phyloP scores from a whole-genome alignment of 2,888 invertebrate species.

The Boloria selene region DNA sequence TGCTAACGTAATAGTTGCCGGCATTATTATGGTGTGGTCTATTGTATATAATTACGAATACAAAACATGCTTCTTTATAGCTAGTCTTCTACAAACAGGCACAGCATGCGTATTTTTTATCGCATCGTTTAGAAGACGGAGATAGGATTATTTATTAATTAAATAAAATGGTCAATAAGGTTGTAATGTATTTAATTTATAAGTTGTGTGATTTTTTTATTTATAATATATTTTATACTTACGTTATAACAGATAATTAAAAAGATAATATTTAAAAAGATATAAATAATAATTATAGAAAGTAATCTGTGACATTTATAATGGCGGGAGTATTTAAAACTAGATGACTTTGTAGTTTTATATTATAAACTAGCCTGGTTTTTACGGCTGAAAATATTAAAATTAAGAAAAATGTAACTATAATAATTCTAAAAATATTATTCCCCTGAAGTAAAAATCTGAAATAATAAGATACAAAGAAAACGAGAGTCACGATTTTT shows the following conservation, averaged over 20 bases:
- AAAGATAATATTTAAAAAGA: not conserved
- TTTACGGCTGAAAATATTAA: too few relatives aligned
- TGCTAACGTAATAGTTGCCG: constrained; percentile 66
- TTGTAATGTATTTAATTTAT: too few relatives aligned
- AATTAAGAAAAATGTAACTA: too few relatives aligned
- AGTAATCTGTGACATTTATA: too few relatives aligned
- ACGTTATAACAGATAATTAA: too few relatives aligned
- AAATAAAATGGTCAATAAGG: not conserved
- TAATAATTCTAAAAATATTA: too few relatives aligned
- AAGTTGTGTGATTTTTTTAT: too few relatives aligned
- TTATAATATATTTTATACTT: too few relatives aligned
- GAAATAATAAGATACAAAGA: not conserved
- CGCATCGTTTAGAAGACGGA: constrained; percentile 64
- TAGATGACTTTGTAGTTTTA: too few relatives aligned
- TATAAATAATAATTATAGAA: constrained; percentile 3
- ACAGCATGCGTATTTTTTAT: constrained; percentile 65
- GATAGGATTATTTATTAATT: constrained; percentile 47
- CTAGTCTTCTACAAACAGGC: constrained; percentile 61
- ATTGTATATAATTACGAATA: constrained; percentile 65
- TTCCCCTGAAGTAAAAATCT: not conserved
- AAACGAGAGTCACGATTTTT: constrained; percentile 10
- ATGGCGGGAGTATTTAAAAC: too few relatives aligned
- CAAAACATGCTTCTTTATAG: constrained; percentile 66
- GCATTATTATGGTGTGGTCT: constrained; percentile 65
- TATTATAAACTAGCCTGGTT: too few relatives aligned